Base-by-base conservation (phyloP, 2,113 vertebrate species). In the Eulacestoma nigropectus region DNA sequence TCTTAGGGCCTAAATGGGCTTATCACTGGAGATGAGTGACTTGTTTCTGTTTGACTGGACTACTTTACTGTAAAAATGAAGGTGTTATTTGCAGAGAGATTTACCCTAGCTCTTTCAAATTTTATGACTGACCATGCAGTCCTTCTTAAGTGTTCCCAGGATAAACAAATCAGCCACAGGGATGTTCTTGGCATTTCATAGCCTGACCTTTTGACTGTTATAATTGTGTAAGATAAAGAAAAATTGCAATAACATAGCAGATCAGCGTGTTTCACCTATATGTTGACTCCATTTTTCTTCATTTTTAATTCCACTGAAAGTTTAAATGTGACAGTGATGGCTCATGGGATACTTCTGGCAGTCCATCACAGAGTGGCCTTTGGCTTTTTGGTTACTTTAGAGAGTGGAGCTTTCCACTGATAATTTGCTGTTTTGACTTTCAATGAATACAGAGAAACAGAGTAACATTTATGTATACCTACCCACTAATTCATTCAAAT, bases 51-150 rank as follows among this genome's bases (percentile, higher is more conserved):
- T 88, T 93, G 64, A 59, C 62, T 91, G 44, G 78, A 56, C 53
- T 78, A 53, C 57, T 81, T 88, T 88, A 78, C 16, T n/a, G 49
- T 78, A 94, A 90, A 92, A 95, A 87, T 49, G 30, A 78, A 91
- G 56, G 23, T 11, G 13, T 42, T 65, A 88, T 86, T 95, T 92
- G 41, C 52, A 90, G 49, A 70, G 30, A 84, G 46, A 84, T 93
- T 97, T 95, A 93, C 33, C 10, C 18, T 69, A 69, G 77, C 53
- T 94, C 92, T 97, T 96, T 89, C 96, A 97, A 94, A 86, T 86
- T 96, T 97, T 95, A 94, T 92, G 84, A 91, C 46, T 78, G 73
- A 88, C 84, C 64, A 41, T 65, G 68, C 53, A 56, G 10, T 37
- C 53, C 46, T 90, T 78, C 29, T 69, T 89, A 89, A 56, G 52